Evolutionary conservation across 1,140 invertebrate species (phyloP).

Genomic region (Vanessa atalanta): DNA sequence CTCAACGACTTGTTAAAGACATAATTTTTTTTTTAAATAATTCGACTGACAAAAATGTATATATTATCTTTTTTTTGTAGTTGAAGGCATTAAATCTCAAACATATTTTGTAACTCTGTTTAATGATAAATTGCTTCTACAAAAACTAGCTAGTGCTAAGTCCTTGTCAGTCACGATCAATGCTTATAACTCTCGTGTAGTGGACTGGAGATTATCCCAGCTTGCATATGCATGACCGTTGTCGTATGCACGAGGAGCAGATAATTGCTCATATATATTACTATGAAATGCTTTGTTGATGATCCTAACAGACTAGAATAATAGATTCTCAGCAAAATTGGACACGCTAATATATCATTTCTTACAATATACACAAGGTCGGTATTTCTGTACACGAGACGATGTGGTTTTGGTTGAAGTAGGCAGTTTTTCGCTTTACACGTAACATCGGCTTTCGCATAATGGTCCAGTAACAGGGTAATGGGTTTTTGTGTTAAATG

Average conservation of each 20-base stretch:
- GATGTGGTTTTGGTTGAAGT: neutral
- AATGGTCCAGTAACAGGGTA: constrained; percentile 16
- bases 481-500: constrained; percentile 16
- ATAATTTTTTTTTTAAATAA: too few species aligned
- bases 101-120: too few species aligned
- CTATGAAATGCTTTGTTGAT: constrained; percentile 35
- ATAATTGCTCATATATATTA: constrained; percentile 44
- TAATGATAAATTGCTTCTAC: too few species aligned
- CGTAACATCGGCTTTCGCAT: constrained; percentile 11
- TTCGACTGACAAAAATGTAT: too few species aligned
- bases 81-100: too few species aligned
- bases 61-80: too few species aligned
- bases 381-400: neutral
- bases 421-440: constrained; percentile 11
- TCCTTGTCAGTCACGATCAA: neutral
- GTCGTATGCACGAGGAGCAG: constrained; percentile 34
- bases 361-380: neutral
- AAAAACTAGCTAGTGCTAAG: neutral
- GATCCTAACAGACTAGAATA: constrained; percentile 28
- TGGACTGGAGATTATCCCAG: constrained; percentile 15
- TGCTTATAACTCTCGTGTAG: constrained; percentile 7
- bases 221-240: constrained; percentile 31
- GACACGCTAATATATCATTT: constrained; percentile 10
- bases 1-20: too few species aligned
- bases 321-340: constrained; percentile 2